Evolutionary conservation across 35 echinoderm and acorn worm species (phyloP), one percentile per base, ranked within the genome.

Genomic region (Strongylocentrotus purpuratus): DNA sequence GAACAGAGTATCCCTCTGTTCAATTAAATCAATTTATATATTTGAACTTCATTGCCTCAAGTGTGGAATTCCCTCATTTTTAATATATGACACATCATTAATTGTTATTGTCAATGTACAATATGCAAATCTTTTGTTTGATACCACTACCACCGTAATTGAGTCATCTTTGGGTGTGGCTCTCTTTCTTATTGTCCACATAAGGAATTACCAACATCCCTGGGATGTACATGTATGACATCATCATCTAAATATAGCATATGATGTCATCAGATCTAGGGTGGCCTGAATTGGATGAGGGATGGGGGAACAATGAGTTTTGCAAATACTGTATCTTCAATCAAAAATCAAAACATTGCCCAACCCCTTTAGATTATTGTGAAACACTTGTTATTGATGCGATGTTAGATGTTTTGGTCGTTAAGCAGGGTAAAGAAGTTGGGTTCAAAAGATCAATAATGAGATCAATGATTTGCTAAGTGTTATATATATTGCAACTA

Each of bases 231-330:
- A 28, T 70, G 17, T 28, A 28, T 70, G 61, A 70, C 61, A 70
- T 70, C 61, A 70, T 28, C 61, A 28, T 78, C 65, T 78, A n/a
- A 78, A 28, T 78, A 31, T 1, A 78, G 65, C 22, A 78, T 78
- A 78, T 78, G 65, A 78, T 78, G 65, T 78, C 65, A 78, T 78
- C 52, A 59, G 52, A 28, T 78, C 65, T n/a, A 78, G 65, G 65
- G 65, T 78, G 20, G 65, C 20, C 7, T 28, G 20, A 28, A 78
- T 78, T n/a, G 25, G 28, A 78, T 22, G 65, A n/a, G 17, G 61
- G 15, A 70, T 70, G 61, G 52, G 17, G 52, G 52, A 28, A 70
- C 61, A 70, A 70, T 70, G 18, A 28, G 65, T 7, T 78, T 78
- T 78, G 25, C 65, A 28, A 9, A 8, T n/a, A n/a, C n/a, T n/a